Evolutionary conservation across 2,888 invertebrate genomes (phyloP).

Genomic region (Ichneumoninae sp.): DNA sequence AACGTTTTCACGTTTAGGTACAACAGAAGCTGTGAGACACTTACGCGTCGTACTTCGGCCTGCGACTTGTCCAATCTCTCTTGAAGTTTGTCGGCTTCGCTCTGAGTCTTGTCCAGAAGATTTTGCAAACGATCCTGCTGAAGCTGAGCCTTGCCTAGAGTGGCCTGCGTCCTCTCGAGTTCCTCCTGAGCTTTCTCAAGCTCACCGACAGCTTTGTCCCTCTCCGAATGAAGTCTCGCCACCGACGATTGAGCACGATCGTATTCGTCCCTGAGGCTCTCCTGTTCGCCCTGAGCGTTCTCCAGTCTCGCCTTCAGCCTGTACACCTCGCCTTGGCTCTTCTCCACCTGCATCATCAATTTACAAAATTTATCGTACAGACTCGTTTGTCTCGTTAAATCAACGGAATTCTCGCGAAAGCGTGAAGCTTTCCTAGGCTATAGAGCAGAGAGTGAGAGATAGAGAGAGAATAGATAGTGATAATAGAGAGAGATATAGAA

Average conservation of each 20-base stretch:
- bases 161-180: constrained; percentile 94
- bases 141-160: constrained; percentile 95
- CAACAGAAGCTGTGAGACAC: constrained; percentile 71
- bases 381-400: not conserved
- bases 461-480: constrained; percentile 21
- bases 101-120: constrained; percentile 94
- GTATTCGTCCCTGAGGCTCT: constrained; percentile 96
- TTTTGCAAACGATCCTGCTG: constrained; percentile 97
- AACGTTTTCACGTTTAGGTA: not conserved
- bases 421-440: constrained; percentile 59
- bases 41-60: constrained; percentile 92
- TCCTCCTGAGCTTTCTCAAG: constrained; percentile 95
- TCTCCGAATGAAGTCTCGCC: constrained; percentile 93
- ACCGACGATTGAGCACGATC: constrained; percentile 94
- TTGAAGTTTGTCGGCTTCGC: constrained; percentile 95
- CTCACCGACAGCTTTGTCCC: constrained; percentile 94
- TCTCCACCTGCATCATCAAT: constrained; percentile 87
- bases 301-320: constrained; percentile 96
- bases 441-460: constrained; percentile 52
- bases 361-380: constrained; percentile 31
- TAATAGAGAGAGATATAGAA: not conserved
- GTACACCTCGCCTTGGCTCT: constrained; percentile 97
- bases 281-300: constrained; percentile 97
- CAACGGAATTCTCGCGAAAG: constrained; percentile 49
- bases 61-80: constrained; percentile 94